Conservation (phyloP, 1,140 invertebrate species). For the Leptinotarsa lineolata region DNA sequence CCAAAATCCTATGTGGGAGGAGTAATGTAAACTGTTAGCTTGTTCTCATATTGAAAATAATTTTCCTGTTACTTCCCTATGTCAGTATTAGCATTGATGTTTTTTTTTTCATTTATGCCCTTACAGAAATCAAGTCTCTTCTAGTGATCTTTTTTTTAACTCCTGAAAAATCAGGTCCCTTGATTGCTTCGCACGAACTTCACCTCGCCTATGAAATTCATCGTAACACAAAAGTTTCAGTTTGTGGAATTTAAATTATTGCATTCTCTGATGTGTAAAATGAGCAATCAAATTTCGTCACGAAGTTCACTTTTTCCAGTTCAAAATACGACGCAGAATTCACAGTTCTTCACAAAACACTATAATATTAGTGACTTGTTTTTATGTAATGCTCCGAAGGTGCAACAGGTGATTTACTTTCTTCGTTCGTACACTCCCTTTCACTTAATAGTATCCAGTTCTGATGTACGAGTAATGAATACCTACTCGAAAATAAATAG, state of each 20-base stretch:
- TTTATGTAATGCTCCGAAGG: background rate
- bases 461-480: background rate
- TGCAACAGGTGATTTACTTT: background rate
- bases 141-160: too few species aligned
- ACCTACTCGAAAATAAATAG: background rate
- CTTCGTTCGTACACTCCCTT: background rate
- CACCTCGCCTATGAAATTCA: too few species aligned
- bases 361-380: background rate
- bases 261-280: background rate
- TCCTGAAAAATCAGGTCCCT: too few species aligned
- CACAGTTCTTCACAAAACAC: background rate
- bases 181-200: too few species aligned
- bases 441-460: background rate
- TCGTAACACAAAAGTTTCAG: background rate
- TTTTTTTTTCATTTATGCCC: too few species aligned
- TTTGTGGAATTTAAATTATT: background rate
- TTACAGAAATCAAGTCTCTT: too few species aligned
- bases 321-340: background rate
- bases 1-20: too few species aligned
- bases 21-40: too few species aligned
- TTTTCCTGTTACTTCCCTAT: too few species aligned
- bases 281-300: background rate
- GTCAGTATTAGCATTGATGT: too few species aligned
- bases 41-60: too few species aligned
- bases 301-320: background rate